Percentiles rank a stretch among this genome's conserved stretches.
Conservation (phyloP, 2,797 vertebrate genomes). For the Discoglossus pictus region DNA sequence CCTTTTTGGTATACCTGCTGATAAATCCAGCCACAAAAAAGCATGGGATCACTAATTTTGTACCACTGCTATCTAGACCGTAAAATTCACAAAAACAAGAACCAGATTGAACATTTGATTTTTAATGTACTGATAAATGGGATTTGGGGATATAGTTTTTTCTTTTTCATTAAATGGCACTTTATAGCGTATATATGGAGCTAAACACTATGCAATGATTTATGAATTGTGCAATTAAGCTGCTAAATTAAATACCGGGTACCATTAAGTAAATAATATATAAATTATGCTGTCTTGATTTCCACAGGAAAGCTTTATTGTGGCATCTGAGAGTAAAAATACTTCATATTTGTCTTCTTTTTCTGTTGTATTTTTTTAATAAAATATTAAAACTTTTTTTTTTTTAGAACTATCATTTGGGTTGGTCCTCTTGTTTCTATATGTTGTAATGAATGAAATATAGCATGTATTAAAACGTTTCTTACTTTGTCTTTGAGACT, state of each 20-base stretch:
- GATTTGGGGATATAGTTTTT: constrained; percentile 49
- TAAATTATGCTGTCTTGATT: constrained; percentile 37
- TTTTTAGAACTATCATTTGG: not conserved
- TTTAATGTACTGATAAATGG: constrained; percentile 41
- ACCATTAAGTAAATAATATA: constrained; percentile 30
- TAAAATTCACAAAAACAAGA: constrained; percentile 9
- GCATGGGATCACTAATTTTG: constrained; percentile 44
- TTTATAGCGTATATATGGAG: constrained; percentile 79
- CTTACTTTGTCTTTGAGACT: too few relatives aligned
- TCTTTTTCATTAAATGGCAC: constrained; percentile 73
- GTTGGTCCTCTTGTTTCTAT: not conserved
- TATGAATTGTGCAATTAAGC: constrained; percentile 76
- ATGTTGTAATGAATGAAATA: too few relatives aligned
- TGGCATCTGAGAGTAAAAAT: constrained; percentile 11
- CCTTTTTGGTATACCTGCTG: not conserved
- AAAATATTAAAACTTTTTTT: constrained; percentile 36
- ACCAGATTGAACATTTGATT: constrained; percentile 34
- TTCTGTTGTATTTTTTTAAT: constrained; percentile 37
- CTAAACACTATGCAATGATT: constrained; percentile 67
- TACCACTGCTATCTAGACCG: constrained; percentile 39
- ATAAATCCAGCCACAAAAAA: constrained; percentile 50
- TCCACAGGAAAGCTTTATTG: constrained; percentile 19
- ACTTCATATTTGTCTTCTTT: constrained; percentile 20
- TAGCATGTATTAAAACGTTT: too few relatives aligned
- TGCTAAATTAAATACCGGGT: constrained; percentile 50